These are phyloP conservation scores for Leptopilina drosophilae DNA, from an alignment of 2,888 invertebrate genomes.

Conservation along the genomic window DNA sequence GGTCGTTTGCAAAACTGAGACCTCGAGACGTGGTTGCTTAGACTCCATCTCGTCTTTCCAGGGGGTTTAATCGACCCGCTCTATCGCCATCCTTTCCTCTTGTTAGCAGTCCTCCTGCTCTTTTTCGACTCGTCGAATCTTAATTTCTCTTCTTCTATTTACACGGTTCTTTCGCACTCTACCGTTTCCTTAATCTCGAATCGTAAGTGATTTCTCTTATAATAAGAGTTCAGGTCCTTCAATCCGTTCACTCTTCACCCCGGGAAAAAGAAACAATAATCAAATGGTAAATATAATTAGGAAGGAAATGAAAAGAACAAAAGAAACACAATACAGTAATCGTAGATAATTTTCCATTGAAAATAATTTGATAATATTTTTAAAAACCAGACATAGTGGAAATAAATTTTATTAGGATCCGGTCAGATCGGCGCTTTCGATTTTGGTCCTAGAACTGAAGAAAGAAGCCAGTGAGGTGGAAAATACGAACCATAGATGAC, in stretches of 20 bases:
- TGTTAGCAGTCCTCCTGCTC: constrained; percentile 27
- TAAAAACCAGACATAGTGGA: no score
- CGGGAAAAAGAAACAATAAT: not conserved
- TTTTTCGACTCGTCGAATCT: constrained; percentile 33
- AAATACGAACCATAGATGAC: no score
- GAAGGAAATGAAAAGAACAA: not conserved
- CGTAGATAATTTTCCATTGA: no score
- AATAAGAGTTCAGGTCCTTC: not conserved
- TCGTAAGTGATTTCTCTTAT: constrained; percentile 17
- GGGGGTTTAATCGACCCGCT: constrained; percentile 27
- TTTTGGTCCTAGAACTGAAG: no score
- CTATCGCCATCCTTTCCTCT: not conserved
- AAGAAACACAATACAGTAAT: no score
- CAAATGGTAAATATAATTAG: not conserved
- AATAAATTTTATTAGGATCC: no score
- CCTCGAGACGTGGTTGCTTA: constrained; percentile 23
- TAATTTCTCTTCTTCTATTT: constrained; percentile 38
- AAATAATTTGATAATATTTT: no score
- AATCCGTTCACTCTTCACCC: not conserved
- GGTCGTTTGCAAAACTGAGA: constrained; percentile 39
- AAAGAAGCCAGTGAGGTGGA: no score
- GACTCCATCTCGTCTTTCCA: constrained; percentile 21
- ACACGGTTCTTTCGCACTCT: constrained; percentile 31
- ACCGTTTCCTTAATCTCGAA: constrained; percentile 35
- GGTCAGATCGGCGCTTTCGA: no score